Percentiles rank a stretch among this genome's conserved stretches.
These are phyloP conservation scores for Lasioglossum morio DNA, from an alignment of 2,888 invertebrate genomes.

Conservation along the genomic window DNA sequence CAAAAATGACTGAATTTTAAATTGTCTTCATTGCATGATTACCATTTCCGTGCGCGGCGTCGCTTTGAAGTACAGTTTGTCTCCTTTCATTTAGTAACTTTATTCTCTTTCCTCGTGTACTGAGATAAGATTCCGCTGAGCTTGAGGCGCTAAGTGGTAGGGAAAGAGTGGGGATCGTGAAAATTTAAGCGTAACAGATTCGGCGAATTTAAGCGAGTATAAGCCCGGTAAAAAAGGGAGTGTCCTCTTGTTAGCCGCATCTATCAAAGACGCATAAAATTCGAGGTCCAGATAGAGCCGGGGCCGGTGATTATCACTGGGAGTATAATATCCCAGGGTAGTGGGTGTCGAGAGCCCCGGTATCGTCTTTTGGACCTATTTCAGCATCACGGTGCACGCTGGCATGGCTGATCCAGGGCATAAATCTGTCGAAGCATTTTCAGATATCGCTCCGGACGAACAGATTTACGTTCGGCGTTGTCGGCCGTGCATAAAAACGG, in stretches of 20 bases:
- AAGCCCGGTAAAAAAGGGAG: neutral
- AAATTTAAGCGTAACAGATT: neutral
- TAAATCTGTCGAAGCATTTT: slow-evolving; percentile 49
- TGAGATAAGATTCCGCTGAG: neutral
- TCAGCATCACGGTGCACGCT: neutral
- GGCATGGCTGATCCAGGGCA: slow-evolving; percentile 25
- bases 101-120: neutral
- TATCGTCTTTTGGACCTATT: slow-evolving; percentile 1
- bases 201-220: neutral
- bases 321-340: neutral
- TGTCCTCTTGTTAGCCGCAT: neutral
- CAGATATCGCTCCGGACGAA: slow-evolving; percentile 44
- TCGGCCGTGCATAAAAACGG: slow-evolving; percentile 41
- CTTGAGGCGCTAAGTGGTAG: neutral
- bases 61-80: neutral
- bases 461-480: slow-evolving; percentile 50
- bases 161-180: neutral
- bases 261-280: neutral
- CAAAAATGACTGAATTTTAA: neutral
- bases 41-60: neutral
- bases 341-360: neutral
- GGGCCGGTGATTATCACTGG: neutral
- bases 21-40: neutral
- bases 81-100: neutral
- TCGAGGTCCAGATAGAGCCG: neutral